Evolutionary conservation across 2,888 invertebrate species (phyloP), one percentile per base, ranked within the genome.

Genomic region (Andrena camellia): DNA sequence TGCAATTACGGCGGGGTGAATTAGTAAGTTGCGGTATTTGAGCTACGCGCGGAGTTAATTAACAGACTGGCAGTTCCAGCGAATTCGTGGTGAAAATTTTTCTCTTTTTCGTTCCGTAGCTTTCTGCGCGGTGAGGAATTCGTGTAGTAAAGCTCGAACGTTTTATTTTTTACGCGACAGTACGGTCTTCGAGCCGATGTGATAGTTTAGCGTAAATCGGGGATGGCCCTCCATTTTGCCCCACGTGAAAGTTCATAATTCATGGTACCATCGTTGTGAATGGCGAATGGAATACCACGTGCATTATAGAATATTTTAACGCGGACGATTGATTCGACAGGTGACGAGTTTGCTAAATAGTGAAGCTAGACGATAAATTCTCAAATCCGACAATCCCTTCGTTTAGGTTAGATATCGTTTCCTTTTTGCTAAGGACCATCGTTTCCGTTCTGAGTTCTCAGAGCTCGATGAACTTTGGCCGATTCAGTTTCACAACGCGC

Each of bases 401-500:
- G 33, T 57, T 26, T 26, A 26, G 26, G 52, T 62, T 62, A 54
- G n/a, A 7, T 31, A 48, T 66, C 48, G 5, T 29, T 64, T 8
- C 20, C n/a, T 70, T 66, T 67, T 50, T 69, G 17, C 29, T 29
- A n/a, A 48, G 26, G 31, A 13, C 29, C 42, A 62, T 74, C 72
- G 68, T 59, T 76, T 74, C 74, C 50, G 84, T 70, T 64, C 69
- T 42, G 33, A 31, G 29, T 35, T 57, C 54, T 57, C 50, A 20
- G 66, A 69, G 80, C 71, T 60, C 71, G 80, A 86, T 79, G 62
- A 83, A 86, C 62, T 80, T 59, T 64, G 35, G 50, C 57, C 60
- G 74, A 86, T 78, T 82, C 60, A 42, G 57, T 73, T 70, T 52
- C 73, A 17, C 68, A 52, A 54, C 79, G 23, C 35, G 60, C 13